Evolutionary conservation across 1,140 invertebrate species (phyloP).

Genomic region (Thereuonema tuberculata): DNA sequence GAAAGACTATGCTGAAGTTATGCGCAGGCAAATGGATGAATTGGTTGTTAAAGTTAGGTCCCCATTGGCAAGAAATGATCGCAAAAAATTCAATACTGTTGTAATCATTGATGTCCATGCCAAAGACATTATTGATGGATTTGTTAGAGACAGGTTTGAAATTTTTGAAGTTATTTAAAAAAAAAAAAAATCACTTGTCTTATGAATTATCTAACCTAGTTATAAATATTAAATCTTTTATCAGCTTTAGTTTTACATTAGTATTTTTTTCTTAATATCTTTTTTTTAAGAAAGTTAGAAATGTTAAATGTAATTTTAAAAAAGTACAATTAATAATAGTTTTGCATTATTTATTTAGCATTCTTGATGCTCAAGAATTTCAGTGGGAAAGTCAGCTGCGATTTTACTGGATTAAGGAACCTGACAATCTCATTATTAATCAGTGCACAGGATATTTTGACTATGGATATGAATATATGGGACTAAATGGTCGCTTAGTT

Average conservation of each 20-base stretch:
- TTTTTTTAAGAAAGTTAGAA: too few relatives aligned
- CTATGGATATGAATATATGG: constrained; percentile 91
- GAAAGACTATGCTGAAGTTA: constrained; percentile 68
- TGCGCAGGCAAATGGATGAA: constrained; percentile 69
- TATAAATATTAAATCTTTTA: too few relatives aligned
- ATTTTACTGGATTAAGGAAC: constrained; percentile 74
- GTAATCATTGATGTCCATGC: constrained; percentile 81
- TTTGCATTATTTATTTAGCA: constrained; percentile 40
- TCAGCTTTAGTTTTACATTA: too few relatives aligned
- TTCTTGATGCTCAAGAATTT: constrained; percentile 67
- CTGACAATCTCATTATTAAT: constrained; percentile 62
- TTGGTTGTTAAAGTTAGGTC: constrained; percentile 57
- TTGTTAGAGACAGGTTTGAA: constrained; percentile 53
- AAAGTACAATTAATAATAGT: too few relatives aligned
- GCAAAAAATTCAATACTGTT: constrained; percentile 72
- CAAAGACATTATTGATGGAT: constrained; percentile 70
- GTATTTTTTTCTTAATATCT: too few relatives aligned
- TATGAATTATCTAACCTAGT: too few relatives aligned
- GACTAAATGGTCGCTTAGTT: constrained; percentile 72
- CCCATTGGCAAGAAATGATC: constrained; percentile 58
- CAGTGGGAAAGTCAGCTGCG: constrained; percentile 83
- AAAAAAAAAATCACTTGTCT: background rate
- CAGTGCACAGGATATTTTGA: constrained; percentile 76
- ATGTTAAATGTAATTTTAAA: too few relatives aligned
- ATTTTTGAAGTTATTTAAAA: background rate